Evolutionary conservation across 2,113 vertebrate genomes (phyloP), one percentile per base, ranked within the genome.

Genomic region (Perca fluviatilis): DNA sequence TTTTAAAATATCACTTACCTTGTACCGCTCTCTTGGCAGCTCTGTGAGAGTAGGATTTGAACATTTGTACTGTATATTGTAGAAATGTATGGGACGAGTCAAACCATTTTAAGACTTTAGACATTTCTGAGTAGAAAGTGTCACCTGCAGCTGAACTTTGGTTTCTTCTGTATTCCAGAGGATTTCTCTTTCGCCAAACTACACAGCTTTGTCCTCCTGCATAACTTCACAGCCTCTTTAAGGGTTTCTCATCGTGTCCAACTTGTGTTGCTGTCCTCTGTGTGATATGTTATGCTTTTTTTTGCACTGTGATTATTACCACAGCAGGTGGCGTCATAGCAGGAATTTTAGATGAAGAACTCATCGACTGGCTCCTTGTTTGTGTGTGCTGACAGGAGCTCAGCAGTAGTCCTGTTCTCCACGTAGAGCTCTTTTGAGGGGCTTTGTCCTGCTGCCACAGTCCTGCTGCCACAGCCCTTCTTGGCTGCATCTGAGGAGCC

Each of bases 271-370:
- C 15, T 30, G 56, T n/a, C 21, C n/a, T 56, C 16, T 19, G 3
- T 76, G 53, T 60, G 23, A 54, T 21, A 25, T 25, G 21, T 62
- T 36, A 63, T 2, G 9, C 40, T 43, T 43, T 43, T 27, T 30
- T 10, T 43, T 43, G 40, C 9, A 30, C 61, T 61, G 64, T 68
- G 43, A 70, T 69, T 5, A 43, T 64, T 50, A 65, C 8, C 54
- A 33, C 30, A 69, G 73, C 25, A 18, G 10, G n/a, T 49, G 15
- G 18, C 12, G n/a, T 0, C 19, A 50, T 5, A 47, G 16, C 46
- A 60, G 36, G 13, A 5, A 19, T 74, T 74, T 95, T 68, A 96
- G 77, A 96, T 96, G 77, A 95, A 96, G 90, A 96, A 96, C 90
- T 96, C 95, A 6, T 95, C 94, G 4, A 86, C 62, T 12, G 68